Evolutionary conservation across 2,888 invertebrate species (phyloP).

Genomic region (Acleris laterana): DNA sequence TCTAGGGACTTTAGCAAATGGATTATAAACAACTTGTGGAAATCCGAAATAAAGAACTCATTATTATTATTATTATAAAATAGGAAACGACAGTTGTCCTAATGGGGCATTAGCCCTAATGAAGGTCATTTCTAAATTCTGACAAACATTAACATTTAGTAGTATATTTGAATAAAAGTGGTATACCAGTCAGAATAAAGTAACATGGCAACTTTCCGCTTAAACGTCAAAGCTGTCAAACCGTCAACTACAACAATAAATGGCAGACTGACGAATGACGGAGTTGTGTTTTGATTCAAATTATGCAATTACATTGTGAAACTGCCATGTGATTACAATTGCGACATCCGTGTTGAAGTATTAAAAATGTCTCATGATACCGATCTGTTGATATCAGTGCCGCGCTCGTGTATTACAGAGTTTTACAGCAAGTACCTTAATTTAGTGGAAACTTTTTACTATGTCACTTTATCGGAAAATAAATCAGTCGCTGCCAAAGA

Average conservation of each 20-base stretch:
- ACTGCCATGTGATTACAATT: constrained; percentile 55
- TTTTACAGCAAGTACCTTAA: constrained; percentile 76
- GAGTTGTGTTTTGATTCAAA: constrained; percentile 66
- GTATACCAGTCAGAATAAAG: neutral
- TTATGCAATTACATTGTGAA: constrained; percentile 69
- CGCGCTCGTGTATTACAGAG: constrained; percentile 71
- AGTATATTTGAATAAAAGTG: too few relatives aligned
- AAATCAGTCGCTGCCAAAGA: constrained; percentile 63
- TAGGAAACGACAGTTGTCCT: too few relatives aligned
- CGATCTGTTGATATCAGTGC: constrained; percentile 72
- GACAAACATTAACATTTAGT: too few relatives aligned
- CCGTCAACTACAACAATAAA: constrained; percentile 8
- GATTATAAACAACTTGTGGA: too few relatives aligned
- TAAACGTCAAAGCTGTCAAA: neutral
- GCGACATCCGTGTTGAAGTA: constrained; percentile 44
- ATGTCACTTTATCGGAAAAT: constrained; percentile 75
- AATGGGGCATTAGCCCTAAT: too few relatives aligned
- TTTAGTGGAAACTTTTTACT: constrained; percentile 81
- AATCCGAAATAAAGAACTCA: too few relatives aligned
- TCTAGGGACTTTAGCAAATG: too few relatives aligned
- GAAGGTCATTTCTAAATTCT: too few relatives aligned
- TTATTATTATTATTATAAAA: too few relatives aligned
- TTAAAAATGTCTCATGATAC: constrained; percentile 75
- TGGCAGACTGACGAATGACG: constrained; percentile 44
- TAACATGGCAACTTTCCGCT: constrained; percentile 3